Evolutionary conservation across 2,797 vertebrate species (phyloP).

Genomic region (Streptopelia turtur): DNA sequence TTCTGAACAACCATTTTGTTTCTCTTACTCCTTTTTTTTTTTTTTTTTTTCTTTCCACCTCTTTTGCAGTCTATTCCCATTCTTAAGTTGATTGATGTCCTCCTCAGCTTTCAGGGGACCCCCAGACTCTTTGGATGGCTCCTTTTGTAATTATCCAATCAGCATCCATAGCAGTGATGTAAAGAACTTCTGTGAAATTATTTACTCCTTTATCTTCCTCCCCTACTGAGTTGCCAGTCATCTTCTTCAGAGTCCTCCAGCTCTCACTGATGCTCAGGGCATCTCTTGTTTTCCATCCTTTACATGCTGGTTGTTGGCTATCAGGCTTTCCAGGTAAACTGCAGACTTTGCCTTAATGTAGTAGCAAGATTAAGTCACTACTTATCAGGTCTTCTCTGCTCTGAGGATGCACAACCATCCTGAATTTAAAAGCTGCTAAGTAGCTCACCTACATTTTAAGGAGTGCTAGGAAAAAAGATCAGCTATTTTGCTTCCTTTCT

Average conservation of each 20-base stretch:
- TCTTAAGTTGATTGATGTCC: neutral
- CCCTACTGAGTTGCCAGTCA: neutral
- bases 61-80: neutral
- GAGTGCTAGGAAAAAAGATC: neutral
- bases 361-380: neutral
- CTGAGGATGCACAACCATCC: neutral
- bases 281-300: neutral
- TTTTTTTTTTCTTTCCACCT: accelerated
- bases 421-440: neutral
- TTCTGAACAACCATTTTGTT: neutral
- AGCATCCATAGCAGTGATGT: neutral
- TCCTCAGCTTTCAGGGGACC: neutral
- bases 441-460: neutral
- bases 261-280: neutral
- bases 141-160: neutral
- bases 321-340: neutral
- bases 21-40: neutral
- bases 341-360: neutral
- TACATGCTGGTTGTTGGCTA: neutral
- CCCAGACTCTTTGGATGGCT: neutral
- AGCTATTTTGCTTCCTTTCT: neutral
- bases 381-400: neutral
- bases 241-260: neutral
- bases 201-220: neutral
- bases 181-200: neutral